Evolutionary conservation across 2,888 invertebrate genomes (phyloP).

Genomic region (Notocelia uddmanniana): DNA sequence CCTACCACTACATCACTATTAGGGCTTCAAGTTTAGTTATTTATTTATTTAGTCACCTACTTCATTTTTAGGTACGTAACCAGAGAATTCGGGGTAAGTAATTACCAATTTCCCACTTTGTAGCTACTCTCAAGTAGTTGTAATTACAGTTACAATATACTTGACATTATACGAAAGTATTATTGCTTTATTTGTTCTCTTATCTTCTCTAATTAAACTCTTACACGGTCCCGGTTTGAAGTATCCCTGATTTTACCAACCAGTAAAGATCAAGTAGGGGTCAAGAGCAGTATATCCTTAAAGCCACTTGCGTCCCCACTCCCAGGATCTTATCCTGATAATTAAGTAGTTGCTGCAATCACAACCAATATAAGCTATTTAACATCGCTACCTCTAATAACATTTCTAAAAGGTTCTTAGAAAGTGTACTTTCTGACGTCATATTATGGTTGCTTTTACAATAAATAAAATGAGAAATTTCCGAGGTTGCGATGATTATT

Average conservation of each 20-base stretch:
- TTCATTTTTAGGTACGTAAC: too few relatives aligned
- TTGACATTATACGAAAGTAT: neutral
- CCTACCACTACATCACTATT: too few relatives aligned
- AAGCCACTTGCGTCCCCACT: conserved; percentile 53
- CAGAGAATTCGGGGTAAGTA: too few relatives aligned
- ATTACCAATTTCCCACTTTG: too few relatives aligned
- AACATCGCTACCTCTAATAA: neutral
- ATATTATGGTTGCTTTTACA: neutral
- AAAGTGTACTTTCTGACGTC: neutral
- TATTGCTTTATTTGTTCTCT: neutral
- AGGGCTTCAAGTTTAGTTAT: too few relatives aligned
- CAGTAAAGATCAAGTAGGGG: conserved; percentile 65
- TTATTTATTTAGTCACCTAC: too few relatives aligned
- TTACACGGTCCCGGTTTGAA: conserved; percentile 55
- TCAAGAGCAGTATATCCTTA: conserved; percentile 74
- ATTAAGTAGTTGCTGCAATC: conserved; percentile 76
- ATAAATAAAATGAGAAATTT: neutral
- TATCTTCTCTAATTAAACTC: conserved; percentile 33
- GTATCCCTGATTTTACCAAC: conserved; percentile 30
- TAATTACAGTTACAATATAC: neutral
- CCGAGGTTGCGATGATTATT: neutral
- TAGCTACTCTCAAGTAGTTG: too few relatives aligned
- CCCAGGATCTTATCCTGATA: conserved; percentile 53
- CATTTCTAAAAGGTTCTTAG: neutral
- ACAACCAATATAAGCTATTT: conserved; percentile 59